Conservation (phyloP, 2,797 vertebrate species). For the Bradypodion ventrale region DNA sequence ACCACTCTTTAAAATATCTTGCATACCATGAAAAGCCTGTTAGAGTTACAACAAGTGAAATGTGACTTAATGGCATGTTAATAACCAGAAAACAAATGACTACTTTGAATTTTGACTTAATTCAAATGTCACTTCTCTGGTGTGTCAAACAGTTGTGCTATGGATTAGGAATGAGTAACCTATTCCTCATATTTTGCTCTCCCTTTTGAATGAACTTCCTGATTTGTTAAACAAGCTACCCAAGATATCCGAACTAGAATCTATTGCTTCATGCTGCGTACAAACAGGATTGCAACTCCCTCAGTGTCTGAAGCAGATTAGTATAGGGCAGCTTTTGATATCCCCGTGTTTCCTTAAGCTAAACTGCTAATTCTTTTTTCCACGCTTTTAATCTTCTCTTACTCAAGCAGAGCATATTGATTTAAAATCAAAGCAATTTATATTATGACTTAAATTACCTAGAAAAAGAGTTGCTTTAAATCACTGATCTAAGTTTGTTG, state of each 20-base stretch:
- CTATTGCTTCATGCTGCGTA: background rate
- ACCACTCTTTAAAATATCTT: no score
- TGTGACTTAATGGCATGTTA: no score
- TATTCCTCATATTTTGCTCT: background rate
- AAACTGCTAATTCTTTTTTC: background rate
- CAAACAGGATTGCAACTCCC: background rate
- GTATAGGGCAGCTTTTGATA: background rate
- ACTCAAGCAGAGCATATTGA: background rate
- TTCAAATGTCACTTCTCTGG: background rate
- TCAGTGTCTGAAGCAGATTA: background rate
- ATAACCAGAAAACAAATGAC: no score
- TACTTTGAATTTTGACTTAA: no score
- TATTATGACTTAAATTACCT: background rate
- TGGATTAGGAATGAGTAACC: background rate
- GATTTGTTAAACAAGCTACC: background rate
- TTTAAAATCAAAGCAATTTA: background rate
- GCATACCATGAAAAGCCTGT: no score
- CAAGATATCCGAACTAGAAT: background rate
- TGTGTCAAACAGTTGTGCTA: background rate
- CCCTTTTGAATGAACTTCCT: background rate
- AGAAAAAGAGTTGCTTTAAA: background rate
- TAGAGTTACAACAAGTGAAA: no score
- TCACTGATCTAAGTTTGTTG: background rate
- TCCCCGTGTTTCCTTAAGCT: background rate
- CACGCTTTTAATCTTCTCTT: background rate